These are phyloP conservation scores for Notothenia rossii DNA, from an alignment of 2,113 vertebrate species.

Conservation along the genomic window DNA sequence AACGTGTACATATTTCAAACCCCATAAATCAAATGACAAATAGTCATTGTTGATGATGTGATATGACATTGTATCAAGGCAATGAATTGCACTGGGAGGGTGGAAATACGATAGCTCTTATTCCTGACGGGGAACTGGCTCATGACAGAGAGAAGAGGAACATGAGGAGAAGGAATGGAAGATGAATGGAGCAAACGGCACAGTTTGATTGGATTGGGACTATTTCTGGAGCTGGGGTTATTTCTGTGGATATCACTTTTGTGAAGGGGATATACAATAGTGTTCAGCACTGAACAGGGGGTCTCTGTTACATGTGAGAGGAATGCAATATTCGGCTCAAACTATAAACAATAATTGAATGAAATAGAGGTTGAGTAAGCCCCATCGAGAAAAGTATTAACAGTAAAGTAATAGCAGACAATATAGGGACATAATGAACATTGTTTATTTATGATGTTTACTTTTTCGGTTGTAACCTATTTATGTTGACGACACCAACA, in stretches of 20 bases:
- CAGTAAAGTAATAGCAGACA: neutral
- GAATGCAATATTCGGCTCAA: neutral
- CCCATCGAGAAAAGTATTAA: neutral
- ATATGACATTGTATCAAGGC: conserved; percentile 5
- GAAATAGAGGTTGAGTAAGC: neutral
- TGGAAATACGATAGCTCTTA: neutral
- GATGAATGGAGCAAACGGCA: conserved; percentile 47
- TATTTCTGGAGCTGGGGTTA: conserved; percentile 48
- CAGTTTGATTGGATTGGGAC: conserved; percentile 42
- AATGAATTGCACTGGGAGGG: neutral
- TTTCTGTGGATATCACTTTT: conserved; percentile 33
- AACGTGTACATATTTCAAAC: neutral
- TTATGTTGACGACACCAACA: neutral
- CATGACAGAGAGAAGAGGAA: conserved; percentile 16
- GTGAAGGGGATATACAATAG: neutral
- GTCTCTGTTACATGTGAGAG: neutral
- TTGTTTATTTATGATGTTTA: neutral
- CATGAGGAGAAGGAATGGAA: conserved; percentile 5
- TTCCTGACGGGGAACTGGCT: conserved; percentile 14
- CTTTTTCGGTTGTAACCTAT: neutral
- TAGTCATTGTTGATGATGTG: neutral
- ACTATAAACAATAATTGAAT: no score
- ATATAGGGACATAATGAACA: neutral
- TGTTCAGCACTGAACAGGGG: neutral
- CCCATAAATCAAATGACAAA: conserved; percentile 13